Percentiles rank a stretch among this genome's conserved stretches.
Evolutionary conservation across 2,888 invertebrate genomes (phyloP).

Genomic region (Lutraria lutraria): DNA sequence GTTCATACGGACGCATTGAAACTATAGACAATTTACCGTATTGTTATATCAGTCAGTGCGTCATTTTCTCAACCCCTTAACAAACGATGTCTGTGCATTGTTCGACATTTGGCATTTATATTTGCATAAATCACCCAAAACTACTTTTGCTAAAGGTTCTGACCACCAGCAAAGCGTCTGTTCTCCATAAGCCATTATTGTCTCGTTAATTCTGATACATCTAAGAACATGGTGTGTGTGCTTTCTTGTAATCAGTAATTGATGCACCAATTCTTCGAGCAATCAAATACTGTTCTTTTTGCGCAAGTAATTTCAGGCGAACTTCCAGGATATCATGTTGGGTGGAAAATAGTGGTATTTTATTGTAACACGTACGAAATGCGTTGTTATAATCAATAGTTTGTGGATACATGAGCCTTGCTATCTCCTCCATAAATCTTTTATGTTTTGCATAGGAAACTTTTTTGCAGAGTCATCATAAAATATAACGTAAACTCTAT

Average conservation of each 20-base stretch:
- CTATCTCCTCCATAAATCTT: too few relatives aligned
- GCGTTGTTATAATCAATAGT: too few relatives aligned
- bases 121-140: background rate
- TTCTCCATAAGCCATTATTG: background rate
- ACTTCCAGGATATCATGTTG: too few relatives aligned
- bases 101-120: constrained; percentile 5
- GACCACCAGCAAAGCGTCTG: constrained; percentile 5
- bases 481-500: too few relatives aligned
- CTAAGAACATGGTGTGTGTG: background rate
- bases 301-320: background rate
- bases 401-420: too few relatives aligned
- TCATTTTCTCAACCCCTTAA: background rate
- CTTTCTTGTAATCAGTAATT: constrained; percentile 1
- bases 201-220: background rate
- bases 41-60: background rate
- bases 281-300: background rate
- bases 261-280: background rate
- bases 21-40: background rate
- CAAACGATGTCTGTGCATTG: background rate
- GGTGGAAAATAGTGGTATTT: background rate
- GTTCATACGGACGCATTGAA: background rate
- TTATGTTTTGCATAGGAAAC: too few relatives aligned
- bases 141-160: background rate
- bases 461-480: too few relatives aligned
- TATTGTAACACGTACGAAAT: too few relatives aligned